Percentiles rank a stretch among this genome's conserved stretches.
Evolutionary conservation across 2,113 vertebrate species (phyloP).

Genomic region (Cephalopterus ornatus): DNA sequence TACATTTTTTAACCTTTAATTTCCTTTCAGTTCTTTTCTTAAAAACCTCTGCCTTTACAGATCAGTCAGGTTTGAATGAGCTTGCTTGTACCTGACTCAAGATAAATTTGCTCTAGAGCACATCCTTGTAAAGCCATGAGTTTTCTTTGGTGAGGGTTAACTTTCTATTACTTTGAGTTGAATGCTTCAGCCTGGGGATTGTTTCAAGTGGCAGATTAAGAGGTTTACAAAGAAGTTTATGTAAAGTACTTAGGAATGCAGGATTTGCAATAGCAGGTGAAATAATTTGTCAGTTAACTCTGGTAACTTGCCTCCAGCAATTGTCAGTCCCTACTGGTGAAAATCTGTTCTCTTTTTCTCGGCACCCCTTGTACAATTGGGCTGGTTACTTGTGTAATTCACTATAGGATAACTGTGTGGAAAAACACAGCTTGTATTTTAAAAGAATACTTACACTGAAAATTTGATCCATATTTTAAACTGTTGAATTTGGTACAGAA

Average conservation of each 20-base stretch:
- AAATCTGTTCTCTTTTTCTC: not conserved
- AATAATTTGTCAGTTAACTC: conserved; percentile 24
- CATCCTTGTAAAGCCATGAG: not conserved
- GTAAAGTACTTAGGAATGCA: conserved; percentile 21
- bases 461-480: not conserved
- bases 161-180: not conserved
- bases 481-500: not conserved
- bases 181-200: conserved; percentile 33
- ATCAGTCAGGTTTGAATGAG: not conserved
- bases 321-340: not conserved
- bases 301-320: conserved; percentile 16
- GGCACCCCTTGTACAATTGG: not conserved
- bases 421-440: not conserved
- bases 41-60: not conserved
- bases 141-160: conserved; percentile 14
- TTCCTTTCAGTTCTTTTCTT: not conserved
- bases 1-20: not conserved
- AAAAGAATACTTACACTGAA: not conserved
- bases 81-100: not conserved
- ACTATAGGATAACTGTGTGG: not conserved
- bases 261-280: conserved; percentile 28
- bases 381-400: not conserved
- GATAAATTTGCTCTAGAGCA: not conserved
- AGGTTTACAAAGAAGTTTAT: conserved; percentile 25
- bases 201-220: conserved; percentile 42